phyloP scores from a whole-genome alignment of 2,797 vertebrate species.

The Balearica regulorum region DNA sequence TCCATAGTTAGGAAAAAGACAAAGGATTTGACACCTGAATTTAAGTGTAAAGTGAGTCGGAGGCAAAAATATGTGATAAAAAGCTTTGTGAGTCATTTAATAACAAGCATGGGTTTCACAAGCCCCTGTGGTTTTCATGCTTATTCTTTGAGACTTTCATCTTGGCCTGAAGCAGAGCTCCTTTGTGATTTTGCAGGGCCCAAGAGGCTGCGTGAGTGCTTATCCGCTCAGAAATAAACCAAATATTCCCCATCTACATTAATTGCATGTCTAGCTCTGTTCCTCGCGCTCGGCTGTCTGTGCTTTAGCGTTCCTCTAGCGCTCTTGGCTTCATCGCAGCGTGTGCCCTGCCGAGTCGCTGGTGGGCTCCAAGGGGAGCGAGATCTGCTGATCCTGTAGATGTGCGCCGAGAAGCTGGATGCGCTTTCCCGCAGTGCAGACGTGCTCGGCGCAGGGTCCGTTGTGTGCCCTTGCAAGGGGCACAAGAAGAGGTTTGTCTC shows the following conservation, averaged over 20 bases:
- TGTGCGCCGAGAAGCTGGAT: neutral
- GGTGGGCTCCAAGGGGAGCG: neutral
- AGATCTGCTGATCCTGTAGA: neutral
- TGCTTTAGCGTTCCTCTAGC: neutral
- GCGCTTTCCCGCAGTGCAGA: fast-evolving
- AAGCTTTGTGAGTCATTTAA: neutral
- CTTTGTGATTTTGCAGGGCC: neutral
- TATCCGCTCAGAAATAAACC: neutral
- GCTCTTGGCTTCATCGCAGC: neutral
- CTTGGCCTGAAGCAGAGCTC: neutral
- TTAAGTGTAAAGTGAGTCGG: neutral
- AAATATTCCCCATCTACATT: neutral
- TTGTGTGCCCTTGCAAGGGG: neutral
- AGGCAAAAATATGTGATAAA: conserved; percentile 1
- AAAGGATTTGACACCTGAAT: conserved; percentile 7
- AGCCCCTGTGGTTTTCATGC: neutral
- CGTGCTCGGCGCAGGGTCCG: neutral
- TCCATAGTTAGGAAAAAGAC: neutral
- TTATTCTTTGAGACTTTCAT: neutral
- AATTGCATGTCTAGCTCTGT: neutral
- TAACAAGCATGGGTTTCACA: neutral
- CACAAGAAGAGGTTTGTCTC: neutral
- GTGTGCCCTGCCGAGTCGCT: neutral
- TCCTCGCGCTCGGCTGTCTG: fast-evolving
- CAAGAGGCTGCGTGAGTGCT: neutral